phyloP scores from a whole-genome alignment of 2,797 vertebrate species.

The Zenarchopterus dispar region DNA sequence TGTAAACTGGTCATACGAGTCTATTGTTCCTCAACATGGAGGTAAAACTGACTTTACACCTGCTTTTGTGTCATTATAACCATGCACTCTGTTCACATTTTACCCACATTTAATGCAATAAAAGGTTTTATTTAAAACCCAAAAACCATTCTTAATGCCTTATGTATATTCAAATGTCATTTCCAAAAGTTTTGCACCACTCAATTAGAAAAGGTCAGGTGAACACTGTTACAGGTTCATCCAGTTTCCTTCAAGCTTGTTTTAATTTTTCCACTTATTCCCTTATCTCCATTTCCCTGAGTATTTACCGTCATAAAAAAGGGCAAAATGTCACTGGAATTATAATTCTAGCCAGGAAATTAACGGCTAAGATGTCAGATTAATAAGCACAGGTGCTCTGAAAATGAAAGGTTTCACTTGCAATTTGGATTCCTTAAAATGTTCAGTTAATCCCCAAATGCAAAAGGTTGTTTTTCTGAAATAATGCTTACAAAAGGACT shows the following conservation, averaged over 20 bases:
- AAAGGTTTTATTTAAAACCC: slow-evolving; percentile 50
- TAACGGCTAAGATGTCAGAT: slow-evolving; percentile 31
- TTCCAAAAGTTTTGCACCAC: slow-evolving; percentile 58
- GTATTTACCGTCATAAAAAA: slow-evolving; percentile 53
- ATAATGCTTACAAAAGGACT: background rate
- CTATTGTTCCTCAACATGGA: no score
- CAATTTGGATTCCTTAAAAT: slow-evolving; percentile 7
- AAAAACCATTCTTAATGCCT: slow-evolving; percentile 44
- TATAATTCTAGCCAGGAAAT: slow-evolving; percentile 43
- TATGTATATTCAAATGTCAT: slow-evolving; percentile 65
- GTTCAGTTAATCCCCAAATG: slow-evolving; percentile 5
- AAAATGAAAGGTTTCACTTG: slow-evolving; percentile 24
- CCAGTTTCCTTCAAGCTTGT: slow-evolving; percentile 49
- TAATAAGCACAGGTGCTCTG: slow-evolving; percentile 24
- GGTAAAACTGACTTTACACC: background rate
- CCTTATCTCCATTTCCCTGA: slow-evolving; percentile 35
- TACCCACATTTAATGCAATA: slow-evolving; percentile 50
- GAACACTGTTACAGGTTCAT: slow-evolving; percentile 45
- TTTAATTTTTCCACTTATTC: slow-evolving; percentile 45
- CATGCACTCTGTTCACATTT: slow-evolving; percentile 17
- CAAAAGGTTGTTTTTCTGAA: background rate
- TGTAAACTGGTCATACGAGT: no score
- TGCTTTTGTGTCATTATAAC: background rate
- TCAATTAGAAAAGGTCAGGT: slow-evolving; percentile 80
- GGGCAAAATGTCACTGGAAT: slow-evolving; percentile 63